A percentile compares a stretch with the other conserved stretches of the same genome.
These are phyloP conservation scores for Lathamus discolor DNA, from an alignment of 2,113 vertebrate species.

Conservation along the genomic window DNA sequence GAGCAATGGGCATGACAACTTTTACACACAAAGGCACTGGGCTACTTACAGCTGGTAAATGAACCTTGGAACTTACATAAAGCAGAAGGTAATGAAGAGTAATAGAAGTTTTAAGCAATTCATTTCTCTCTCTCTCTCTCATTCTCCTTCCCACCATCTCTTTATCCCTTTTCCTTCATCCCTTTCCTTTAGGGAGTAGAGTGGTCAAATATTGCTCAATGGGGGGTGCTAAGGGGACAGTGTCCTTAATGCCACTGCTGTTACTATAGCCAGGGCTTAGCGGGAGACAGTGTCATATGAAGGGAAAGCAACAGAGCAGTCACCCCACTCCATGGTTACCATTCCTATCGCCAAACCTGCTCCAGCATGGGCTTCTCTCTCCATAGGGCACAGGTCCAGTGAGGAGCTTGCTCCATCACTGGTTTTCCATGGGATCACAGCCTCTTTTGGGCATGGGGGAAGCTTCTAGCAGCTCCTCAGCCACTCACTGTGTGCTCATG, in stretches of 20 bases:
- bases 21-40: background rate
- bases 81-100: constrained; percentile 50
- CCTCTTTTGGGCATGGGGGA: background rate
- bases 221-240: background rate
- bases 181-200: background rate
- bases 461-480: background rate
- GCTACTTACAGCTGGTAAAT: constrained; percentile 46
- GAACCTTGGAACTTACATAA: constrained; percentile 46
- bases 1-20: constrained; percentile 27
- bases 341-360: background rate
- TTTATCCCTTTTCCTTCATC: background rate
- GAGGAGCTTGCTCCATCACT: background rate
- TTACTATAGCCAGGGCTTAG: background rate
- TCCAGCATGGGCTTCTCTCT: background rate
- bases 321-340: background rate
- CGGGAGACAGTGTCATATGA: background rate
- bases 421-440: background rate
- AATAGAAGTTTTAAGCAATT: constrained; percentile 17
- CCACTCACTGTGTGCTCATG: accelerated
- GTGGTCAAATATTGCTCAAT: background rate
- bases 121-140: background rate
- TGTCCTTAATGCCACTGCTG: accelerated
- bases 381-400: background rate
- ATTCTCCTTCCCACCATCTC: background rate
- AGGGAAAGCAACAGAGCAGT: background rate